Evolutionary conservation across 2,888 invertebrate genomes (phyloP), one percentile per base, ranked within the genome.

Genomic region (Phragmatobia fuliginosa): DNA sequence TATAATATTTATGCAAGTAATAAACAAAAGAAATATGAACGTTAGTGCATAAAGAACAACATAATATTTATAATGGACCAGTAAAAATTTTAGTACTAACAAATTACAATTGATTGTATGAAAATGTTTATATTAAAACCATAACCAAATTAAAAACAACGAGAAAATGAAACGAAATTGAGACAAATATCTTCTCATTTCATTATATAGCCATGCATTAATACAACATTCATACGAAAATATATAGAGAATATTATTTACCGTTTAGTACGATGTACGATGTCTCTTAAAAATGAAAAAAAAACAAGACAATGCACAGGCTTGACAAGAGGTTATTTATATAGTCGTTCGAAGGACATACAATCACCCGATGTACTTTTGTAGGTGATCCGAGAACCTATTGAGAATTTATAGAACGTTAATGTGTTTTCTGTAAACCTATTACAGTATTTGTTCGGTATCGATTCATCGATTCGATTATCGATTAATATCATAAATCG

Each of bases 261-360:
- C 16, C 8, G 41, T 21, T 21, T n/a, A 18, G 63, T 11, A 18
- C n/a, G 70, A 60, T 59, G 45, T 73, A 80, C 79, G 80, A 87
- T 87, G 86, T 80, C 80, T 82, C 84, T 84, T 75, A 79, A 84
- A 88, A 88, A 89, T 88, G 86, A 84, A 85, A 81, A 84, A 85
- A 81, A 75, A 76, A 85, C 83, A 82, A 76, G 77, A 88, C 86
- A 85, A 86, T 83, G 82, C 85, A 81, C 86, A 90, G 87, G 87
- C 85, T 84, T 82, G 78, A 79, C 84, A 77, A 83, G 85, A 86
- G 85, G 87, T 86, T 93, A 92, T 92, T 93, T 91, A 91, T 91
- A 90, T 83, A 83, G 76, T 79, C 75, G 78, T 64, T 77, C 81
- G 92, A 94, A 94, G 94, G 94, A 93, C 94, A 90, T 75, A 92